Percentiles rank a stretch among this genome's conserved stretches.
phyloP scores from a whole-genome alignment of 92 coral and sea anemone species.

The Zoanthus sansibaricus region DNA sequence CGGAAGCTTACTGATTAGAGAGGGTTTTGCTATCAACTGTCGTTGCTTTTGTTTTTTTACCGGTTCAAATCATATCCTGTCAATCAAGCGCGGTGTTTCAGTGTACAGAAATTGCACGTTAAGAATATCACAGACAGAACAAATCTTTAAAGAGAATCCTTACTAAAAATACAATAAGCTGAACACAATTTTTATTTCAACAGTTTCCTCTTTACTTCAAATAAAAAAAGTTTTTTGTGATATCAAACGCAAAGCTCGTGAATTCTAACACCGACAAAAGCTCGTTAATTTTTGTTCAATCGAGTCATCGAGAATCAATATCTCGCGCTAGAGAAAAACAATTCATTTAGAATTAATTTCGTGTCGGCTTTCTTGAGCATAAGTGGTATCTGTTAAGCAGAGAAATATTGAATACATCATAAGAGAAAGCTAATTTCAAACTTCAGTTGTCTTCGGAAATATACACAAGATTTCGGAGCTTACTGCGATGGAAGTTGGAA shows the following conservation, averaged over 20 bases:
- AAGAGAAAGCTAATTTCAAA: slow-evolving; percentile 30
- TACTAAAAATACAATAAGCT: slow-evolving; percentile 6
- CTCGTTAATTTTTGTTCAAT: slow-evolving; percentile 44
- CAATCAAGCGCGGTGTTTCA: slow-evolving; percentile 23
- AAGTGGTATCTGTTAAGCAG: slow-evolving; percentile 20
- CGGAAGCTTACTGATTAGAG: slow-evolving; percentile 49
- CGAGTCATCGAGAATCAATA: slow-evolving; percentile 46
- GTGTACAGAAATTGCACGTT: slow-evolving; percentile 38
- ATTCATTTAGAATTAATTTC: slow-evolving; percentile 43
- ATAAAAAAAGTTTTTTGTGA: slow-evolving; percentile 26
- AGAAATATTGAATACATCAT: slow-evolving; percentile 1
- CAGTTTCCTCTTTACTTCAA: slow-evolving; percentile 31
- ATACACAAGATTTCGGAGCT: background rate
- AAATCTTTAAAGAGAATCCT: slow-evolving; percentile 14
- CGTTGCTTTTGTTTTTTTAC: slow-evolving; percentile 38
- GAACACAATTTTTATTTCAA: slow-evolving; percentile 3
- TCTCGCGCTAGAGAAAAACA: slow-evolving; percentile 47
- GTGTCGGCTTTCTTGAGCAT: slow-evolving; percentile 33
- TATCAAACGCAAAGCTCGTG: slow-evolving; percentile 4
- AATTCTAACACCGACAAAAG: slow-evolving; percentile 45
- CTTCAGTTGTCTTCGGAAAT: background rate
- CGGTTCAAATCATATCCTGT: slow-evolving; percentile 37
- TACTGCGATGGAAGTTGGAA: slow-evolving; percentile 26
- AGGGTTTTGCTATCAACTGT: slow-evolving; percentile 33
- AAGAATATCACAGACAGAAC: slow-evolving; percentile 26